These are phyloP conservation scores for Styela plicata DNA, from an alignment of 23 tunicate species.

Conservation along the genomic window DNA sequence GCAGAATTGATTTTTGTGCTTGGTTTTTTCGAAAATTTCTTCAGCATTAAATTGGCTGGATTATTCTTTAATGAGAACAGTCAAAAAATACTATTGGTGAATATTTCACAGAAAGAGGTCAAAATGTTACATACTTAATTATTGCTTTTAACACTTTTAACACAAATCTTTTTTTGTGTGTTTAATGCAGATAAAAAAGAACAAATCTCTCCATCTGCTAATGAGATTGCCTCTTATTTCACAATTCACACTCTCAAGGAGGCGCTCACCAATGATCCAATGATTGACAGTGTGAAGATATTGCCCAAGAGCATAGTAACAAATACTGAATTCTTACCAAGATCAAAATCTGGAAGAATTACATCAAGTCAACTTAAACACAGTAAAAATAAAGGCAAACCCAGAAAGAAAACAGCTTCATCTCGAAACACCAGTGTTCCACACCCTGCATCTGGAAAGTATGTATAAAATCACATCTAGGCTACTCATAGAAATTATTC, in stretches of 20 bases:
- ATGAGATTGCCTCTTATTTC: constrained; percentile 65
- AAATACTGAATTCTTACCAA: constrained; percentile 18
- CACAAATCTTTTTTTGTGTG: too few relatives aligned
- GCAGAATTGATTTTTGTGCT: too few relatives aligned
- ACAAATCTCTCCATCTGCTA: constrained; percentile 51
- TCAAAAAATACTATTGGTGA: too few relatives aligned
- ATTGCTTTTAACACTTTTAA: too few relatives aligned
- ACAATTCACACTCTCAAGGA: constrained; percentile 68
- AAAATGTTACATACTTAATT: too few relatives aligned
- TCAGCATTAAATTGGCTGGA: too few relatives aligned
- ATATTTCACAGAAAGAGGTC: too few relatives aligned
- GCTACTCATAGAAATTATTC: too few relatives aligned
- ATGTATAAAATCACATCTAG: too few relatives aligned
- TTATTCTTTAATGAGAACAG: too few relatives aligned
- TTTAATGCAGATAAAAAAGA: constrained; percentile 29
- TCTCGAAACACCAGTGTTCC: not conserved
- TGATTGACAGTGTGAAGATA: constrained; percentile 19
- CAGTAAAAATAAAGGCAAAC: not conserved
- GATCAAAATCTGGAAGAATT: not conserved
- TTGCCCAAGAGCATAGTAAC: constrained; percentile 14
- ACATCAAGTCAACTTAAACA: not conserved
- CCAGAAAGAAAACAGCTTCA: constrained; percentile 15
- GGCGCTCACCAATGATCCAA: constrained; percentile 23
- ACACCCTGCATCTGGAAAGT: not conserved
- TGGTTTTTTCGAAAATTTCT: too few relatives aligned